Conservation (phyloP, 2,888 invertebrate genomes). For the Drosophila prolongata region DNA sequence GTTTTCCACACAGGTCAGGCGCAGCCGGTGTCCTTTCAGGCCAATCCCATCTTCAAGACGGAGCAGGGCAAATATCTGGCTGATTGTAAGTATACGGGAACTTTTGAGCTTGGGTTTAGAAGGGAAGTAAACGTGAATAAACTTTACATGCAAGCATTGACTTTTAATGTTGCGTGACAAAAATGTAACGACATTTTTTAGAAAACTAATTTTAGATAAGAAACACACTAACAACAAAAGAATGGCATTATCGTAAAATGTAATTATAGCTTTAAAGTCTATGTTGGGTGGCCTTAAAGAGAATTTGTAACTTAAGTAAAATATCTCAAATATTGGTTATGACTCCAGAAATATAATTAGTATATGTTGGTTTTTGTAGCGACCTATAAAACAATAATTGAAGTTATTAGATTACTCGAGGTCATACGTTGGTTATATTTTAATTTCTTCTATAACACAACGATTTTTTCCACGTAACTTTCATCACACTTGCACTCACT, state of each 20-base stretch:
- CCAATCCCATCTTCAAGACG: slow-evolving; percentile 93
- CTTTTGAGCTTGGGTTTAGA: not conserved
- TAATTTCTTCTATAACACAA: no score
- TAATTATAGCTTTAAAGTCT: not conserved
- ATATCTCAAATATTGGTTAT: no score
- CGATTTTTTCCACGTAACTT: no score
- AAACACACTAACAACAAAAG: not conserved
- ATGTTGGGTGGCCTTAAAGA: not conserved
- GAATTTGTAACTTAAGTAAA: no score
- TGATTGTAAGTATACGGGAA: slow-evolving; percentile 88
- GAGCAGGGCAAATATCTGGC: slow-evolving; percentile 96
- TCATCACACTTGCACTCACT: no score
- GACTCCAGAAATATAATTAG: no score
- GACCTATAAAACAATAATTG: no score
- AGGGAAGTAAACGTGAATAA: no score
- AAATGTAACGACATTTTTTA: not conserved
- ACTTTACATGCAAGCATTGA: no score
- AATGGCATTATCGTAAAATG: not conserved
- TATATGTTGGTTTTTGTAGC: no score
- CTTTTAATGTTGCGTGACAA: not conserved
- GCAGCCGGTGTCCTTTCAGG: slow-evolving; percentile 71
- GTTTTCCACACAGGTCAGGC: slow-evolving; percentile 70
- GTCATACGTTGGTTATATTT: no score
- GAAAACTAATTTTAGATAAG: not conserved
- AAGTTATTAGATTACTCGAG: no score